phyloP scores from a whole-genome alignment of 2,888 invertebrate species.

The Agrenia bidenticulata region DNA sequence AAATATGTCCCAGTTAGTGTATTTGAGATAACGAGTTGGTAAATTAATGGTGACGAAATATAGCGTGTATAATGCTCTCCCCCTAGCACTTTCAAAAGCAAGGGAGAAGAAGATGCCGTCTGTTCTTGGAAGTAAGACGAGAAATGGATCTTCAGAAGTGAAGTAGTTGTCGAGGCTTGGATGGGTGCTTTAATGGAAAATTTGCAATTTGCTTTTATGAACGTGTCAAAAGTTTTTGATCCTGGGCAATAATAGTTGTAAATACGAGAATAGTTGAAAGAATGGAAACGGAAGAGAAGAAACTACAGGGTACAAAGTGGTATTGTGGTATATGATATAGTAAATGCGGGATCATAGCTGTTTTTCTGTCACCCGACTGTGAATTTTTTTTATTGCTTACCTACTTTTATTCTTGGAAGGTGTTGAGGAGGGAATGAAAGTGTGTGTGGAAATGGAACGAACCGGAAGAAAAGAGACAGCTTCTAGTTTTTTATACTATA shows the following conservation, averaged over 20 bases:
- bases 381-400: constrained; percentile 10
- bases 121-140: background rate
- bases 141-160: background rate
- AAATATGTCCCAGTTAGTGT: background rate
- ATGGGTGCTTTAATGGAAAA: constrained; percentile 2
- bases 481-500: background rate
- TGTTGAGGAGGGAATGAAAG: too few relatives aligned
- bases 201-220: constrained; percentile 9
- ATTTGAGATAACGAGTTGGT: too few relatives aligned
- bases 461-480: background rate
- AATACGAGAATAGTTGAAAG: constrained; percentile 6
- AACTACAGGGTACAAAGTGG: too few relatives aligned
- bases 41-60: too few relatives aligned
- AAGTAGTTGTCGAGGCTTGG: background rate
- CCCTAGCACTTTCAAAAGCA: background rate
- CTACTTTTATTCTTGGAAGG: too few relatives aligned
- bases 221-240: constrained; percentile 13
- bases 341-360: too few relatives aligned
- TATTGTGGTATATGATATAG: too few relatives aligned
- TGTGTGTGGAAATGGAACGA: too few relatives aligned
- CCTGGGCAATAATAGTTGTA: constrained; percentile 3
- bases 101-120: background rate
- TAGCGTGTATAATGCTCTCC: constrained; percentile 1
- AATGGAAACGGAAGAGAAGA: too few relatives aligned
- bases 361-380: background rate